A percentile compares a stretch with the other conserved stretches of the same genome.
phyloP scores from a whole-genome alignment of 2,888 invertebrate species.

The Norana najaformis region DNA sequence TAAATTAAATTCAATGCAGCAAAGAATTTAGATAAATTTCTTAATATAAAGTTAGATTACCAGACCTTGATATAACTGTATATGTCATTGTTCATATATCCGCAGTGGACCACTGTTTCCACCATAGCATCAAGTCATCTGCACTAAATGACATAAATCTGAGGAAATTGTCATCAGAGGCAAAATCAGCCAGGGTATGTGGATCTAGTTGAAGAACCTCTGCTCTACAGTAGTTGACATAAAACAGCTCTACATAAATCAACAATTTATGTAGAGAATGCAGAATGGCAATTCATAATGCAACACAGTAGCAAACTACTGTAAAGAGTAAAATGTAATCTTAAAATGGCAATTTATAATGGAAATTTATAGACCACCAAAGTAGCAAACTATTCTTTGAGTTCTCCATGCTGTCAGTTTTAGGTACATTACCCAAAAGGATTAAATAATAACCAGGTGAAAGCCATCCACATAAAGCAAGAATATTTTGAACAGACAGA shows the following conservation, averaged over 20 bases:
- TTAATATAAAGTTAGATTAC: background rate
- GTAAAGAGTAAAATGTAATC: background rate
- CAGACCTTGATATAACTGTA: background rate
- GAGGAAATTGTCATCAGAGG: too few species aligned
- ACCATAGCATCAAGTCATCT: too few species aligned
- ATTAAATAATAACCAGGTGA: background rate
- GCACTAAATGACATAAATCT: too few species aligned
- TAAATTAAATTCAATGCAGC: background rate
- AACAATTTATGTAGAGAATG: too few species aligned
- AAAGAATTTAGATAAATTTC: background rate
- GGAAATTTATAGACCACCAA: background rate
- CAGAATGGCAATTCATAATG: too few species aligned
- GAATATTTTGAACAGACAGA: background rate
- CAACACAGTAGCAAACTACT: too few species aligned
- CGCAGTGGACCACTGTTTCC: too few species aligned
- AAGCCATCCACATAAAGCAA: background rate
- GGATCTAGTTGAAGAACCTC: too few species aligned
- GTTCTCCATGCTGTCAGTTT: background rate
- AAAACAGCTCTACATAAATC: background rate
- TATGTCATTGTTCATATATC: background rate
- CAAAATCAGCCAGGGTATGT: too few species aligned
- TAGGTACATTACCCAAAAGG: too few species aligned
- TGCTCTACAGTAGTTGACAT: background rate
- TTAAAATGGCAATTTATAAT: too few species aligned
- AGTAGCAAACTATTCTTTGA: background rate